These are phyloP conservation scores for Syngnathus rostellatus DNA, from an alignment of 2,797 vertebrate genomes.

Conservation along the genomic window DNA sequence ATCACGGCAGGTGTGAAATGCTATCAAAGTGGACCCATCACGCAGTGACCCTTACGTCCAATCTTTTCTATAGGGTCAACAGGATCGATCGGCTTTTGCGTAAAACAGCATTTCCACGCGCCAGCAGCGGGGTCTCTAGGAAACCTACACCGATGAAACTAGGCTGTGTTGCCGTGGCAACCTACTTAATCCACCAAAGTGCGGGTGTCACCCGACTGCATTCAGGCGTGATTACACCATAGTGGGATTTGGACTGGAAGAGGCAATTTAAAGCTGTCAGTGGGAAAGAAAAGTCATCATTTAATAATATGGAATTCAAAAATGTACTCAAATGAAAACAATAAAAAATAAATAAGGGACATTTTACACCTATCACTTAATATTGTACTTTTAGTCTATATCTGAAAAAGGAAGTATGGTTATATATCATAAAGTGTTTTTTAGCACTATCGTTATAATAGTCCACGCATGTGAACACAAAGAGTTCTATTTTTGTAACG, in stretches of 20 bases:
- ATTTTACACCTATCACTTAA: no score
- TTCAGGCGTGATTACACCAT: slow-evolving; percentile 53
- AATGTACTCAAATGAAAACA: no score
- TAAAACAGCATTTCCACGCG: slow-evolving; percentile 35
- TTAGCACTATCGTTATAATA: background rate
- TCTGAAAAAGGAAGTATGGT: no score
- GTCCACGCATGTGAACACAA: background rate
- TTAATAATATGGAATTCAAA: background rate
- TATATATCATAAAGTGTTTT: background rate
- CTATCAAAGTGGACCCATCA: slow-evolving; percentile 9
- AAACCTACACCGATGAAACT: slow-evolving; percentile 62
- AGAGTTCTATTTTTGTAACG: background rate
- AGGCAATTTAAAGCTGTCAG: slow-evolving; percentile 41
- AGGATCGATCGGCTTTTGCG: slow-evolving; percentile 31
- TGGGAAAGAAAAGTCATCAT: slow-evolving; percentile 24
- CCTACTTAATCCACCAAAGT: slow-evolving; percentile 62
- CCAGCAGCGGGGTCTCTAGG: slow-evolving; percentile 31
- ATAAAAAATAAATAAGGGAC: no score
- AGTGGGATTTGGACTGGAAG: slow-evolving; percentile 52
- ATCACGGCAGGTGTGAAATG: slow-evolving; percentile 13
- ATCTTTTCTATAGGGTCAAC: slow-evolving; percentile 11
- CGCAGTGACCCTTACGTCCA: slow-evolving; percentile 10
- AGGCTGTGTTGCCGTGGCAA: slow-evolving; percentile 58
- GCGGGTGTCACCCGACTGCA: slow-evolving; percentile 57
- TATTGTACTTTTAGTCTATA: no score